Conservation (phyloP, 2,797 vertebrate species). For the Sylvia borin region DNA sequence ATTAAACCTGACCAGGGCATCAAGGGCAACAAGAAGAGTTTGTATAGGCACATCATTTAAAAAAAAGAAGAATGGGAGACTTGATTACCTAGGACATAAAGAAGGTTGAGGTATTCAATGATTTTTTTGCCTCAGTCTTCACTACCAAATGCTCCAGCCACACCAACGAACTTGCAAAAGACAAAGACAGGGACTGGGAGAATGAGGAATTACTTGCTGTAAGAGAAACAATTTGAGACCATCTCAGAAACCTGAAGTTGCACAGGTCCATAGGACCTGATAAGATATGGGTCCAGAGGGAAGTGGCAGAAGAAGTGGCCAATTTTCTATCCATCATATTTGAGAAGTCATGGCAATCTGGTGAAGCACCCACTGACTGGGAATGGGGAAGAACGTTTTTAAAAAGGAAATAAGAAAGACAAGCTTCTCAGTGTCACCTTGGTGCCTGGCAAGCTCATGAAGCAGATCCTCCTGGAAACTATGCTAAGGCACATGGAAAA, state of each 20-base stretch:
- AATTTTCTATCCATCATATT: background rate
- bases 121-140: background rate
- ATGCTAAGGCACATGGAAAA: background rate
- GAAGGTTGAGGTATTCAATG: background rate
- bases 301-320: background rate
- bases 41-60: background rate
- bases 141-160: background rate
- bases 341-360: background rate
- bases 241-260: background rate
- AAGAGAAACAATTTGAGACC: background rate
- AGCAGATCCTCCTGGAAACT: background rate
- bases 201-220: background rate
- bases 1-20: background rate
- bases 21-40: background rate
- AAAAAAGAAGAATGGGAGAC: background rate
- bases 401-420: background rate
- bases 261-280: background rate
- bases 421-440: background rate
- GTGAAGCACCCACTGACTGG: background rate
- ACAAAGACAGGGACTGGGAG: background rate
- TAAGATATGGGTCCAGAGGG: background rate
- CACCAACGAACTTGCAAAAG: background rate
- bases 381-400: background rate
- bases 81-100: background rate
- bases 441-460: background rate